A percentile compares a stretch with the other conserved stretches of the same genome.
These are phyloP conservation scores for Notamacropus eugenii DNA, from an alignment of 2,797 vertebrate species.

Conservation along the genomic window DNA sequence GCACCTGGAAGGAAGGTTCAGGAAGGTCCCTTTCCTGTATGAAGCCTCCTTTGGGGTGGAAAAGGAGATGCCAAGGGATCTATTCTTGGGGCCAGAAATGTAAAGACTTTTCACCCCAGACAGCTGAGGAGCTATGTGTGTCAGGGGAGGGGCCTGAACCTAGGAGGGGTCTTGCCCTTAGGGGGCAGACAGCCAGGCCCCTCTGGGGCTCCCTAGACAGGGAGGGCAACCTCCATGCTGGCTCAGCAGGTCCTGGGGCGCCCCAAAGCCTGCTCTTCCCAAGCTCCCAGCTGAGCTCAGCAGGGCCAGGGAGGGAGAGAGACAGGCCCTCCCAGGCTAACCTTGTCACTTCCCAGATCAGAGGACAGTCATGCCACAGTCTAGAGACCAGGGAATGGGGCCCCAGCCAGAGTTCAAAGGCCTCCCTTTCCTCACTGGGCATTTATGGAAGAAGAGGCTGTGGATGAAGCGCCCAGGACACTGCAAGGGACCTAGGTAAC, in stretches of 20 bases:
- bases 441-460: not conserved
- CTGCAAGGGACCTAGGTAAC: not conserved
- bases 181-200: not conserved
- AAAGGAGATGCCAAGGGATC: not conserved
- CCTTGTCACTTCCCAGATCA: not conserved
- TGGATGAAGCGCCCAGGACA: not conserved
- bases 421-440: not conserved
- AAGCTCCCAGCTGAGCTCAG: not conserved
- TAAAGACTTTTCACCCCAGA: conserved; percentile 4
- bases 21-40: not conserved
- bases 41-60: not conserved
- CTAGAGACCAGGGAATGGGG: too few relatives aligned
- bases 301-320: not conserved
- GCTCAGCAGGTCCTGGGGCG: not conserved
- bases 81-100: not conserved
- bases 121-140: not conserved
- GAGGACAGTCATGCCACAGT: too few relatives aligned
- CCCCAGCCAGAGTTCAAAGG: not conserved
- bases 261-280: not conserved
- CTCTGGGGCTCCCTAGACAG: not conserved
- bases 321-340: not conserved
- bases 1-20: not conserved
- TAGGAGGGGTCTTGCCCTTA: not conserved
- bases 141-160: not conserved
- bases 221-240: not conserved